Conservation (phyloP, 2,888 invertebrate genomes). For the Drepana falcataria region DNA sequence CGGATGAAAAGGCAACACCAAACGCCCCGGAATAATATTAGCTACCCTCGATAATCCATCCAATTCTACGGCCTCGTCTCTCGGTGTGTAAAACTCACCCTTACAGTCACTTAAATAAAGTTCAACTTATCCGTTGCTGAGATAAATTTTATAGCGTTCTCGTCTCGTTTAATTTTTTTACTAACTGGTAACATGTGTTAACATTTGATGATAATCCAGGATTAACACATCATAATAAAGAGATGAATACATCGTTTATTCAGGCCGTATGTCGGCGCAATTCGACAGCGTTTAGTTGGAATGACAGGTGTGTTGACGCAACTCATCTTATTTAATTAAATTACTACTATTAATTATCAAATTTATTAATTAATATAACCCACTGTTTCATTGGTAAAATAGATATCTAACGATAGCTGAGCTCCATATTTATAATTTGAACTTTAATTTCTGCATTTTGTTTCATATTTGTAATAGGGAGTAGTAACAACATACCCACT, state of each 20-base stretch:
- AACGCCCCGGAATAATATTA: slow-evolving; percentile 78
- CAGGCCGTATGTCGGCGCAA: slow-evolving; percentile 67
- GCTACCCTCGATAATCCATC: slow-evolving; percentile 74
- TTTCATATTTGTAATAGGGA: too few relatives aligned
- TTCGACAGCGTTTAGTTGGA: slow-evolving; percentile 58
- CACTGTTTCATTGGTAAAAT: too few relatives aligned
- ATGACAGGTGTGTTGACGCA: slow-evolving; percentile 67
- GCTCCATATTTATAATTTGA: too few relatives aligned
- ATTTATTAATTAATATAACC: background rate
- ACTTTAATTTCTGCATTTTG: too few relatives aligned
- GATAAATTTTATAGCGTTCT: slow-evolving; percentile 28
- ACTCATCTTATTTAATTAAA: slow-evolving; percentile 57
- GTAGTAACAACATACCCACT: too few relatives aligned
- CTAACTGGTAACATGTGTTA: slow-evolving; percentile 78
- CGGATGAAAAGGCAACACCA: slow-evolving; percentile 78
- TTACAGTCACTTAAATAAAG: slow-evolving; percentile 31
- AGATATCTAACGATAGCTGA: too few relatives aligned
- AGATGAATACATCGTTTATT: slow-evolving; percentile 75
- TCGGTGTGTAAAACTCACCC: slow-evolving; percentile 31
- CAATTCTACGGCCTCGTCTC: slow-evolving; percentile 48
- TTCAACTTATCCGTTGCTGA: slow-evolving; percentile 24
- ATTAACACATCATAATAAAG: slow-evolving; percentile 79
- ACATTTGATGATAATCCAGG: slow-evolving; percentile 78
- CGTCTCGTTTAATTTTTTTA: slow-evolving; percentile 47
- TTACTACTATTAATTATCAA: slow-evolving; percentile 1